A percentile compares a stretch with the other conserved stretches of the same genome.
phyloP scores from a whole-genome alignment of 2,113 vertebrate species.

The Uria lomvia region DNA sequence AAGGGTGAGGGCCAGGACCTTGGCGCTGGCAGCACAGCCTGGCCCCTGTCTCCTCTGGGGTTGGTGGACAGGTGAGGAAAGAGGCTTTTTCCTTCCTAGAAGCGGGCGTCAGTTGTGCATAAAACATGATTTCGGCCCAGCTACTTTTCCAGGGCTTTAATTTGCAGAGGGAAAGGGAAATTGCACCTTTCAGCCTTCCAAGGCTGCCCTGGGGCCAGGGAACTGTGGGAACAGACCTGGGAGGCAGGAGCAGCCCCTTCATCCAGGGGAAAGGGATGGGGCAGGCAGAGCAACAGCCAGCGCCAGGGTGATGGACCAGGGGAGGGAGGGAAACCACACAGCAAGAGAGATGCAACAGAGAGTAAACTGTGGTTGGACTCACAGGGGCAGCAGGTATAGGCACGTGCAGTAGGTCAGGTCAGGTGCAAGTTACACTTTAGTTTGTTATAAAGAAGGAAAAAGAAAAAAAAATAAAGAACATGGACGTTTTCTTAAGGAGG shows the following conservation, averaged over 20 bases:
- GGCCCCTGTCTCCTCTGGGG: background rate
- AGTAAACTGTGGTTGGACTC: slow-evolving; percentile 63
- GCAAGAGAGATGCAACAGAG: slow-evolving; percentile 53
- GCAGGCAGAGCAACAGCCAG: background rate
- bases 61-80: background rate
- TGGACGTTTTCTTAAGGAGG: slow-evolving; percentile 15
- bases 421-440: slow-evolving; percentile 65
- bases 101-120: background rate
- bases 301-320: background rate
- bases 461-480: slow-evolving; percentile 43
- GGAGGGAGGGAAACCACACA: slow-evolving; percentile 14
- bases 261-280: background rate
- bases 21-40: background rate
- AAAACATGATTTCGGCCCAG: background rate
- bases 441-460: slow-evolving; percentile 63
- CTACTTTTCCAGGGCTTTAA: background rate
- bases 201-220: background rate
- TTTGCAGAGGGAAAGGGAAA: background rate
- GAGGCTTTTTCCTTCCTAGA: background rate
- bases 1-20: background rate
- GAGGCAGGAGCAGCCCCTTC: background rate
- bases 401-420: slow-evolving; percentile 61
- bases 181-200: slow-evolving; percentile 47
- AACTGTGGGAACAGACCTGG: background rate
- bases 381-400: slow-evolving; percentile 63